phyloP scores from a whole-genome alignment of 1,140 invertebrate species.

The Cherax destructor region DNA sequence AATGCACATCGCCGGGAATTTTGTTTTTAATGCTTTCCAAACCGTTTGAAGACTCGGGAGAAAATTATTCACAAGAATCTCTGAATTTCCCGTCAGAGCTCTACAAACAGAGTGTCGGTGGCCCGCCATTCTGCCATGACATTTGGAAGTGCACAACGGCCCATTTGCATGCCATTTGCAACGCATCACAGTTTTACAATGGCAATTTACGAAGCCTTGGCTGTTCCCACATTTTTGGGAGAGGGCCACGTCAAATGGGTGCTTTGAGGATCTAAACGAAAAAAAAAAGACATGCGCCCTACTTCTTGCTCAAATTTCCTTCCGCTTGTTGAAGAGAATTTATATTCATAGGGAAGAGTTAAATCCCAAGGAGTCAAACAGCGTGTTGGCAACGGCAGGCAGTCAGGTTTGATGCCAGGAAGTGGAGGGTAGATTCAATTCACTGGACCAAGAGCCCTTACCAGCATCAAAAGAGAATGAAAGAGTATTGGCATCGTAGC shows the following conservation, averaged over 20 bases:
- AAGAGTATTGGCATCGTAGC: too few relatives aligned
- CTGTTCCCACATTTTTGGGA: not conserved
- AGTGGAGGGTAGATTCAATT: too few relatives aligned
- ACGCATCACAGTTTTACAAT: slow-evolving; percentile 21
- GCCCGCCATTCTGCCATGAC: not conserved
- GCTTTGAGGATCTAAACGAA: not conserved
- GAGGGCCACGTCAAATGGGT: not conserved
- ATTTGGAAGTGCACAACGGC: not conserved
- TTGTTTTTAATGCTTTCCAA: slow-evolving; percentile 14
- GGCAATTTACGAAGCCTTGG: not conserved
- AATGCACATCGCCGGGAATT: not conserved
- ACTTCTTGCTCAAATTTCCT: not conserved
- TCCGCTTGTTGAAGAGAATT: too few relatives aligned
- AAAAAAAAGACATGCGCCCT: not conserved
- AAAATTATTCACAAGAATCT: slow-evolving; percentile 37
- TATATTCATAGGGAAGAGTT: too few relatives aligned
- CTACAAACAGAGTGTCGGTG: slow-evolving; percentile 9
- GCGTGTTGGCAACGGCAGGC: too few relatives aligned
- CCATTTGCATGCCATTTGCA: slow-evolving; percentile 18
- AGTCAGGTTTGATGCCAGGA: too few relatives aligned
- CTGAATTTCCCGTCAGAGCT: slow-evolving; percentile 36
- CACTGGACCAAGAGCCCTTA: too few relatives aligned
- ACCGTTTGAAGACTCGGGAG: slow-evolving; percentile 27
- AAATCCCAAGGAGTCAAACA: not conserved
- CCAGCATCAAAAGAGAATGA: too few relatives aligned